Evolutionary conservation across 2,797 vertebrate species (phyloP).

Genomic region (Gallinago stenura): DNA sequence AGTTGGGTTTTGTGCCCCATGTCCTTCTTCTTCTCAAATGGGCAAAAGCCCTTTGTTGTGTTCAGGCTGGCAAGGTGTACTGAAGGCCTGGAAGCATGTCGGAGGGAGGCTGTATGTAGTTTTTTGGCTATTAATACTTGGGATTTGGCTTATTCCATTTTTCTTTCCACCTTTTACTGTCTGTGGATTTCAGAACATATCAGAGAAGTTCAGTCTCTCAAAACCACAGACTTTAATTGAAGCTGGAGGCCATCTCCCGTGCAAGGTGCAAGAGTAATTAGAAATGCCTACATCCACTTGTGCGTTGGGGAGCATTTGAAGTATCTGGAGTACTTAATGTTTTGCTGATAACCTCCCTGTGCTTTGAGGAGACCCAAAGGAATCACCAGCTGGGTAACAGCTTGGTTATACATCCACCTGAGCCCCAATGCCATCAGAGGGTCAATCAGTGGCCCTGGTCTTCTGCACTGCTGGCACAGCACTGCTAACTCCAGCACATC

Average conservation of each 20-base stretch:
- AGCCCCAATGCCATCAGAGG: not conserved
- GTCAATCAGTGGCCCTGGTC: rapidly evolving
- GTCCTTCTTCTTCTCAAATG: not conserved
- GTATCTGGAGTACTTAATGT: not conserved
- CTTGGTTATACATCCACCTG: not conserved
- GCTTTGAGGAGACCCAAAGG: not conserved
- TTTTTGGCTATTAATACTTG: not conserved
- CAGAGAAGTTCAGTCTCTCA: not conserved
- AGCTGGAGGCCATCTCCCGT: not conserved
- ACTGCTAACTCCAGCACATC: not conserved
- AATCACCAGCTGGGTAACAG: not conserved
- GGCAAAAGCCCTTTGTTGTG: not conserved
- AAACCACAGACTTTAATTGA: not conserved
- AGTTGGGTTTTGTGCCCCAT: not conserved
- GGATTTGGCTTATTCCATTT: not conserved
- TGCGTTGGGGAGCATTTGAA: rapidly evolving
- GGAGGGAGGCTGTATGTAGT: not conserved
- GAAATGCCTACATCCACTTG: not conserved
- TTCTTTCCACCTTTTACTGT: not conserved
- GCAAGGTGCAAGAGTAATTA: not conserved
- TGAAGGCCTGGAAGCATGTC: not conserved
- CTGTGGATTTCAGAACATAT: not conserved
- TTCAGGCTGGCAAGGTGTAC: not conserved
- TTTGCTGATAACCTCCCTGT: not conserved
- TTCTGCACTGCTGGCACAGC: not conserved